Evolutionary conservation across 2,888 invertebrate species (phyloP).

Genomic region (Helicoverpa assulta): DNA sequence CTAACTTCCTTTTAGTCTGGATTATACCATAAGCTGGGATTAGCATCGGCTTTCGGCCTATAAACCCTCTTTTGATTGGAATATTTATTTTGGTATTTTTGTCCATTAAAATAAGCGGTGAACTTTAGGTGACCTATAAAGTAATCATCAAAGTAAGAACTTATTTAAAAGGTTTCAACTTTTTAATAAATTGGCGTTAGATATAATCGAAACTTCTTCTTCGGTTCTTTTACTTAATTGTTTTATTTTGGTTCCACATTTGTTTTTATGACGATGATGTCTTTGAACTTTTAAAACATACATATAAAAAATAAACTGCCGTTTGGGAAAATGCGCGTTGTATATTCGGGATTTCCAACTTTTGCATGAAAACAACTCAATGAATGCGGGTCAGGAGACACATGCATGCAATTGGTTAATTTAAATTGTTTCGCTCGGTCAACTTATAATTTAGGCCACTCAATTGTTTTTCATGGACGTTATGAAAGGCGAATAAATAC

Average conservation of each 20-base stretch:
- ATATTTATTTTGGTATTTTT: not conserved
- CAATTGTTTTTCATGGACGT: conserved; percentile 34
- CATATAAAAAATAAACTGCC: no score
- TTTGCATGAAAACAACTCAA: conserved; percentile 2
- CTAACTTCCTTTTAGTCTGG: not conserved
- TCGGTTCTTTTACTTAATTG: no score
- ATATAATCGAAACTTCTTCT: no score
- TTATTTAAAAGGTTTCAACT: no score
- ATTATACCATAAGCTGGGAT: not conserved
- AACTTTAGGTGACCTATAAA: no score
- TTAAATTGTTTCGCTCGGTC: conserved; percentile 43
- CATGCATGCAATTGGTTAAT: conserved; percentile 32
- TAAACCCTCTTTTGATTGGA: not conserved
- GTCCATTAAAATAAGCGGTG: no score
- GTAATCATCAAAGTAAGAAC: no score
- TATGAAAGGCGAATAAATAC: not conserved
- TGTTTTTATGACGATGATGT: no score
- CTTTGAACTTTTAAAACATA: no score
- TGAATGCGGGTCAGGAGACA: conserved; percentile 18
- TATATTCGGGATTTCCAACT: not conserved
- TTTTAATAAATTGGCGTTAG: no score
- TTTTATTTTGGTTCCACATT: no score
- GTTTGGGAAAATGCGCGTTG: not conserved
- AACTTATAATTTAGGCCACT: conserved; percentile 33
- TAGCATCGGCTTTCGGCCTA: not conserved